Evolutionary conservation across 2,888 invertebrate species (phyloP).

Genomic region (Parnassius apollo): DNA sequence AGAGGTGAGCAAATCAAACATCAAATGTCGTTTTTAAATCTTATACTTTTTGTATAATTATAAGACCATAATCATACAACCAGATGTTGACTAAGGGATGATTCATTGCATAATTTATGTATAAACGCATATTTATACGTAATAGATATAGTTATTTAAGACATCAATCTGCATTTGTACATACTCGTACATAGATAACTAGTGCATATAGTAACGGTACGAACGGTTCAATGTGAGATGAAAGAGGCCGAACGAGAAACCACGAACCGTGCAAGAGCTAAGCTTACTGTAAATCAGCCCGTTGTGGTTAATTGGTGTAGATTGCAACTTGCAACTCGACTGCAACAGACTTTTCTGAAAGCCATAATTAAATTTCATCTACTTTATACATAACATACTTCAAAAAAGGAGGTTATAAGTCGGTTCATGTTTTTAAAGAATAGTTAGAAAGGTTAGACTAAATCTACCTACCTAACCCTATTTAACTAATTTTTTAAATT

Average conservation of each 20-base stretch:
- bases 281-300: constrained; percentile 18
- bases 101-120: neutral
- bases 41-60: no score
- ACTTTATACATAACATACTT: no score
- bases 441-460: no score
- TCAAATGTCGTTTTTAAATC: no score
- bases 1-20: no score
- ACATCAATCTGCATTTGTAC: neutral
- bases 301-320: constrained; percentile 15
- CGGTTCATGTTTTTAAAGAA: no score
- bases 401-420: no score
- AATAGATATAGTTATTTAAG: neutral
- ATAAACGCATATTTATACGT: neutral
- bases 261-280: constrained; percentile 12
- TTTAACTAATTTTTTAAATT: no score
- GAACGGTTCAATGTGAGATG: constrained; percentile 10
- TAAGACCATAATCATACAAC: neutral
- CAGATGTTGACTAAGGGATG: neutral
- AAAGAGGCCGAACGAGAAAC: constrained; percentile 22
- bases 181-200: constrained; percentile 3
- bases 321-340: neutral
- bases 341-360: neutral
- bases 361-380: no score
- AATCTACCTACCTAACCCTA: no score
- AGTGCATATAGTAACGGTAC: constrained; percentile 13